These are phyloP conservation scores for Hemicentrotus pulcherrimus DNA, from an alignment of 35 echinoderm and acorn worm genomes.

Conservation along the genomic window DNA sequence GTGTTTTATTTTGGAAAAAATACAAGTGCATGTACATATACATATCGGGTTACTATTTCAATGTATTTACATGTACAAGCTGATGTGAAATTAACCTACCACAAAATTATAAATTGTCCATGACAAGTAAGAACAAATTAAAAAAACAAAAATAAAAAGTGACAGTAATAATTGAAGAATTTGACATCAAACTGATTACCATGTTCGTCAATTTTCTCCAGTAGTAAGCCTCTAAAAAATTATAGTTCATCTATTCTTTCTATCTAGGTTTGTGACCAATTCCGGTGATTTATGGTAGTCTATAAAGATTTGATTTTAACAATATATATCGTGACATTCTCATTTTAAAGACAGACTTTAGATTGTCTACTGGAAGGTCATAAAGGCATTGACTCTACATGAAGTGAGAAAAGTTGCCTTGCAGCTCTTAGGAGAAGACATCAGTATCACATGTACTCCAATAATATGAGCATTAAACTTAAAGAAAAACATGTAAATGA, in stretches of 20 bases:
- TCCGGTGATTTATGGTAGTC: background rate
- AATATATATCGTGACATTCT: no score
- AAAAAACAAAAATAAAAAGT: background rate
- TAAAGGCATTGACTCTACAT: no score
- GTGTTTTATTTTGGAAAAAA: background rate
- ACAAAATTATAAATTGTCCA: background rate
- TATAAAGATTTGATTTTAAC: background rate
- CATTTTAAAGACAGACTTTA: no score
- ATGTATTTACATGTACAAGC: background rate
- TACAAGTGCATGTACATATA: background rate
- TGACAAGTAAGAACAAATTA: background rate
- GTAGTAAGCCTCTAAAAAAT: background rate
- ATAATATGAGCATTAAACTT: no score
- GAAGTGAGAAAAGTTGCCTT: no score
- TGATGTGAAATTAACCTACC: background rate
- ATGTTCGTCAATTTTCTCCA: background rate
- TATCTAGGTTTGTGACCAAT: background rate
- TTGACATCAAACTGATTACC: background rate
- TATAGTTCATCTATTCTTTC: background rate
- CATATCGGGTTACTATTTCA: background rate
- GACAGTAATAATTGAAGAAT: background rate
- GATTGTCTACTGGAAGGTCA: no score
- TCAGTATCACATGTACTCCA: no score
- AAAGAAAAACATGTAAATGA: background rate
- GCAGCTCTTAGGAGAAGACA: no score